Base-by-base conservation (phyloP, 1,140 invertebrate species). In the Rhynchophorus ferrugineus region DNA sequence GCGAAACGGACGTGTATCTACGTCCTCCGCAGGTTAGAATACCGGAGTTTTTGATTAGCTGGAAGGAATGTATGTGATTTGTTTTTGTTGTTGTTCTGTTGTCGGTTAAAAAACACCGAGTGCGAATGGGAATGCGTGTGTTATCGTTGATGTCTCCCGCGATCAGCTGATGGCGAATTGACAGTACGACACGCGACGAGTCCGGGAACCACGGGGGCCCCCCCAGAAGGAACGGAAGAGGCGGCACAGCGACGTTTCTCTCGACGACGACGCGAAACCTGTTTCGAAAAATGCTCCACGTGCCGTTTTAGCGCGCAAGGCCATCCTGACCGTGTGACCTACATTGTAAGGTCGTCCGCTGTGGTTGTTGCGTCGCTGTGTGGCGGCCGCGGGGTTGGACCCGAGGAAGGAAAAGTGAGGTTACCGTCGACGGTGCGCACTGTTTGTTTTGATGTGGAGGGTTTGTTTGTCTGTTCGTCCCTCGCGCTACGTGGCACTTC, bases 281-380 rank as follows among this genome's bases (percentile, higher is more conserved):
- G 44, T 46, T 54, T 54, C 7, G 18, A 41, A 41, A 41, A 41
- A 18, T 18, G 14, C 17, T 54, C 51, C 51, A 54, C 51, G 51
- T 54, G 51, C 51, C 44, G 44, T 34, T 24, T 18, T 37, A 24
- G 44, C 36, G 43, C 34, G 42, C 51, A 54, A 54, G 51, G 51
- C 51, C 51, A 38, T 54, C 34, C 36, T 37, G 51, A 47, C 51
- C 51, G 44, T 54, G 51, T 54, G 51, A 54, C 51, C 51, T 54
- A 54, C 22, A 54, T 54, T 34, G 14, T 54, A 54, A 54, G 51
- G 51, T 54, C 51, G 51, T 5, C 2, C n/a, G 8, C 43, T 37
- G 21, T 41, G 45, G 42, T 54, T 44, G 16, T 13, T 34, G 18
- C 44, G 39, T 29, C 24, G 24, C 24, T n/a, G n/a, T n/a, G n/a